Base-by-base conservation (phyloP, 1,140 invertebrate genomes). In the Trachymyrmex septentrionalis region DNA sequence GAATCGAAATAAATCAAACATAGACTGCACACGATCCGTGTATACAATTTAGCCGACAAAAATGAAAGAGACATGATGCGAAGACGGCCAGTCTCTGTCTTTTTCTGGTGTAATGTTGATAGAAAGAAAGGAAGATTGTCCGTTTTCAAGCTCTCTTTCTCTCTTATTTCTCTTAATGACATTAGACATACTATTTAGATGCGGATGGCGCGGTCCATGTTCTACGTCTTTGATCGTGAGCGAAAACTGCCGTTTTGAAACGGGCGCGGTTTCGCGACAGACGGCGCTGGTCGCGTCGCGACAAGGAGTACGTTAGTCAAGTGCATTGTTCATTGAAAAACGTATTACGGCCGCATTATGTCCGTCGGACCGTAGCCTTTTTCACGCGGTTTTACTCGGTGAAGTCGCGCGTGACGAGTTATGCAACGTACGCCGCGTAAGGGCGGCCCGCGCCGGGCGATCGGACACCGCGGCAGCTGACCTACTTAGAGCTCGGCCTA, bases 261-360 rank as follows among this genome's bases (percentile, higher is more conserved):
- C 75, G 86, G 50, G 90, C 92, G 92, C 85, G 73, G 50, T 34
- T 19, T 9, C 2, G 27, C 80, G 69, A 72, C 67, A 86, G 86
- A 63, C 78, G 72, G 90, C 92, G 90, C 85, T 67, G 48, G 9
- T 19, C 0, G 80, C 27, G 24, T 14, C 82, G 5, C n/a, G 38
- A 86, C 50, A 76, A 59, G 59, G 86, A 92, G 85, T 86, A 82
- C 91, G 92, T 91, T 93, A 93, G 92, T 93, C 91, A 93, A 93
- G 91, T 91, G 88, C 84, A 91, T 90, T 90, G 88, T 92, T 91
- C 86, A 92, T 92, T 91, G 87, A 91, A 90, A 90, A 82, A 86
- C 86, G 75, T 86, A 89, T 92, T 92, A 87, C 87, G 86, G 44
- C 88, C 82, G 88, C 87, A 88, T 92, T 90, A 91, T 88, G 89